A percentile compares a stretch with the other conserved stretches of the same genome.
Evolutionary conservation across 2,113 vertebrate species (phyloP).

Genomic region (Cephalophus harveyi): DNA sequence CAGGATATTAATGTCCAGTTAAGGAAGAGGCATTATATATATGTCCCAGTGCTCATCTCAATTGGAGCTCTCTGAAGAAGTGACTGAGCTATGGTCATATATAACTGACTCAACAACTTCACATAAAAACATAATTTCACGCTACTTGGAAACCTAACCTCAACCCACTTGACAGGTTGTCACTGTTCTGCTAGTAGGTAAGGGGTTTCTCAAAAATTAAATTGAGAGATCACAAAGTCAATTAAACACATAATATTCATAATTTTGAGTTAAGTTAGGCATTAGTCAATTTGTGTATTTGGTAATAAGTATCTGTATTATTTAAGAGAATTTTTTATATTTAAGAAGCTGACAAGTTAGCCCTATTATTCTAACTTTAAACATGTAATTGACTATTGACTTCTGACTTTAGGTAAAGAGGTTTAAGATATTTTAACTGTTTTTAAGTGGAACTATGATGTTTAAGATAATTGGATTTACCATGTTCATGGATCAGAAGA

Average conservation of each 20-base stretch:
- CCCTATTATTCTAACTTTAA: neutral
- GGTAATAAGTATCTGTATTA: neutral
- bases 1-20: neutral
- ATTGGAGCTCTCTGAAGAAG: neutral
- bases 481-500: neutral
- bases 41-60: neutral
- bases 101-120: neutral
- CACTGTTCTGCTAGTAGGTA: neutral
- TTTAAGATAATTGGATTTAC: neutral
- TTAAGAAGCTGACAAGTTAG: neutral
- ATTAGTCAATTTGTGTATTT: neutral
- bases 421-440: neutral
- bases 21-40: neutral
- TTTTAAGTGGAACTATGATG: neutral
- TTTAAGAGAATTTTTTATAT: neutral
- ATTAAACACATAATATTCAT: neutral
- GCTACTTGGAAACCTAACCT: neutral
- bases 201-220: neutral
- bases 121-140: neutral
- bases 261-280: neutral
- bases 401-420: slow-evolving; percentile 3
- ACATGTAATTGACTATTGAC: neutral
- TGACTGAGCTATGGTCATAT: neutral
- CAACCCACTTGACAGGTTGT: neutral
- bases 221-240: neutral